Base-by-base conservation (phyloP, 2,888 invertebrate species). In the Meliscaeva auricollis region DNA sequence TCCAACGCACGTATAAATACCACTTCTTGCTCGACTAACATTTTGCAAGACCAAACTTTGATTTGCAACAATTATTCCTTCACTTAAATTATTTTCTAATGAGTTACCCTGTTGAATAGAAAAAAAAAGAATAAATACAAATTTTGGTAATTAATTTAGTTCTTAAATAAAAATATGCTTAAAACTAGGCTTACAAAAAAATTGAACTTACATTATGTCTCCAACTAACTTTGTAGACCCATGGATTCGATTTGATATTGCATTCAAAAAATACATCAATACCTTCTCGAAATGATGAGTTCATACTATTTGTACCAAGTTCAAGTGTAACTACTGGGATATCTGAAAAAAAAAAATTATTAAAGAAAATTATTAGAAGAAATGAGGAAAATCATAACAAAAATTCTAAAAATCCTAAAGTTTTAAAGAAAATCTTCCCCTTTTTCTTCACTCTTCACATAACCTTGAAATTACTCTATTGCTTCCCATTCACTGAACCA, bases 211-310 rank as follows among this genome's bases (percentile, higher is more conserved):
- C 96, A 91, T 96, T 95, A 90, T 96, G 95, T 89, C 94, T 93
- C 96, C 96, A 96, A 89, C 95, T 95, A 89, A 96, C 95, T 93
- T 95, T 95, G 90, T 95, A 95, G 70, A 96, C 95, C 95, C 95
- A 96, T 0, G 97, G 97, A 93, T 97, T 97, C 22, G 97, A 96
- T 91, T 96, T 96, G 89, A 97, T 97, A 91, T 95, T 96, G 93
- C 97, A 97, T 91, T 97, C 97, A 91, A 97, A 97, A 93, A 97
- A 97, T 11, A 97, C 97, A 91, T 97, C 97, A 82, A 96, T 96
- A 7, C 96, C 97, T 92, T 97, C 97, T 88, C 96, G 96, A 89
- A 98, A 96, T 88, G 95, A 95, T 1, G 96, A 95, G 90, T 97
- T 92, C 69, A 92, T 95, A 56, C 97, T 93, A 88, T 95, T 97